phyloP scores from a whole-genome alignment of 1,140 invertebrate genomes.

The Drosophila ficusphila region DNA sequence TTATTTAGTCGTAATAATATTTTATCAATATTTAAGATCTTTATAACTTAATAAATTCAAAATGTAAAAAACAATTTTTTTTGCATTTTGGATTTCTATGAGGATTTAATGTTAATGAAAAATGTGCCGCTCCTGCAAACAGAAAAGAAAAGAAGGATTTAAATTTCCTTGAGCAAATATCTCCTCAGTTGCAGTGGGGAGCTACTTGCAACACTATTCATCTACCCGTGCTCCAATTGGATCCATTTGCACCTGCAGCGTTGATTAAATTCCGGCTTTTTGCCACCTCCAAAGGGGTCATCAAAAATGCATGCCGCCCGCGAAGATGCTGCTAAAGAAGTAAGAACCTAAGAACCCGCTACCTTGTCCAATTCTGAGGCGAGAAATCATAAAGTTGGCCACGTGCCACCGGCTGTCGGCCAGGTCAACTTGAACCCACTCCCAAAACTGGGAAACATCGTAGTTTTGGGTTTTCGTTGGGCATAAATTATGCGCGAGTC shows the following conservation, averaged over 20 bases:
- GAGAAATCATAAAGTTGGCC: slow-evolving; percentile 68
- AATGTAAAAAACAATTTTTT: too few relatives aligned
- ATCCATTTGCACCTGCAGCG: slow-evolving; percentile 16
- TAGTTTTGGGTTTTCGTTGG: slow-evolving; percentile 13
- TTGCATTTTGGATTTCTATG: too few relatives aligned
- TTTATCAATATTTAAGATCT: too few relatives aligned
- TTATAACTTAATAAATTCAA: too few relatives aligned
- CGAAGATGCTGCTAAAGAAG: neutral
- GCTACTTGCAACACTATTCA: neutral
- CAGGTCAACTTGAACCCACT: slow-evolving; percentile 7
- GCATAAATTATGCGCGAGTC: slow-evolving; percentile 66
- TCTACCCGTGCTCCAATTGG: neutral
- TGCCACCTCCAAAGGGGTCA: slow-evolving; percentile 7
- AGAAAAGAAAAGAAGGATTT: neutral
- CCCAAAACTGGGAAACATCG: too few relatives aligned
- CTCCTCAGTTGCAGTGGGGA: neutral
- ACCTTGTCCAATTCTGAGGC: neutral
- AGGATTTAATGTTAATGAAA: too few relatives aligned
- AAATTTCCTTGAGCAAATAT: neutral
- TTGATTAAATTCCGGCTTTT: slow-evolving; percentile 63
- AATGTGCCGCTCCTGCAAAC: too few relatives aligned
- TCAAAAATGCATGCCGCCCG: slow-evolving; percentile 63
- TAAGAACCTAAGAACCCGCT: slow-evolving; percentile 2
- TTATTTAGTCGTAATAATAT: too few relatives aligned
- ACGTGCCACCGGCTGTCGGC: slow-evolving; percentile 55